These are phyloP conservation scores for Ochotona curzoniae DNA, from an alignment of 2,113 vertebrate genomes.

Conservation along the genomic window DNA sequence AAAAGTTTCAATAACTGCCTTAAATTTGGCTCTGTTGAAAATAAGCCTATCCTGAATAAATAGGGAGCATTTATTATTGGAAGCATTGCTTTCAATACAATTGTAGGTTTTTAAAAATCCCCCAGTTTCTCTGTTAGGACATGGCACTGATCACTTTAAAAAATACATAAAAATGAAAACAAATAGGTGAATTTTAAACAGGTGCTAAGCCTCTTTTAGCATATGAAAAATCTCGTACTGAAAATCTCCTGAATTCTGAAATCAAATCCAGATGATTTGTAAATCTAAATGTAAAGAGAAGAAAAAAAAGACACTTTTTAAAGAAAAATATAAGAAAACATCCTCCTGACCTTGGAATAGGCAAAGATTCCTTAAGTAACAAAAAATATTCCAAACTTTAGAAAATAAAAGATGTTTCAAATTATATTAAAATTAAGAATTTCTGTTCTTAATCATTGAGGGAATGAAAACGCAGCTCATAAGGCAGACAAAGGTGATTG, in stretches of 20 bases:
- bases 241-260: constrained; percentile 23
- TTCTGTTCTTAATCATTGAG: background rate
- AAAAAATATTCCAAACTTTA: background rate
- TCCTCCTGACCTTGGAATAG: background rate
- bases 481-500: background rate
- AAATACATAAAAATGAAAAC: constrained; percentile 24
- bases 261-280: constrained; percentile 62
- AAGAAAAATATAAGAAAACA: background rate
- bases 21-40: constrained; percentile 82
- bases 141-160: background rate
- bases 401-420: background rate
- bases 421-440: constrained; percentile 14
- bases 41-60: constrained; percentile 81
- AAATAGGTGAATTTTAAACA: constrained; percentile 48
- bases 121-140: constrained; percentile 32
- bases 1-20: constrained; percentile 85
- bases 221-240: constrained; percentile 39
- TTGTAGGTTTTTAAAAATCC: background rate
- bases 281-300: background rate
- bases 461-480: background rate
- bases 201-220: background rate
- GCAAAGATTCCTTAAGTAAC: constrained; percentile 2
- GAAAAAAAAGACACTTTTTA: background rate
- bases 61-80: constrained; percentile 84
- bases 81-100: constrained; percentile 84